Base-by-base conservation (phyloP, 2,888 invertebrate genomes). In the Lepetodrilus schrolli region DNA sequence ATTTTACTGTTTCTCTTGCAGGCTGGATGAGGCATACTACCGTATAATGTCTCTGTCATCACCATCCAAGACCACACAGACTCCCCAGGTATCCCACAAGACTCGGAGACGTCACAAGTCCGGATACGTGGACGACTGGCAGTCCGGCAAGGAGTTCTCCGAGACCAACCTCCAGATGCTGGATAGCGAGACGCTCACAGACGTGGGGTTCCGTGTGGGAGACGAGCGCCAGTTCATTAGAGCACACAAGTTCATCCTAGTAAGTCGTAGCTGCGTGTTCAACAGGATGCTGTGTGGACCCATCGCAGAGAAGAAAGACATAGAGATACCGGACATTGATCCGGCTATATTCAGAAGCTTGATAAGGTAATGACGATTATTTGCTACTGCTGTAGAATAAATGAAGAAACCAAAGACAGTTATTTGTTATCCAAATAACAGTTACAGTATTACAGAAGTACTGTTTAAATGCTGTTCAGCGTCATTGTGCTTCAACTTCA, bases 231-330 rank as follows among this genome's bases (percentile, higher is more conserved):
- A 58, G 58, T 30, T 34, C 26, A 69, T 78, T 20, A 65, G 73
- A 10, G 81, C 80, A 4, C 82, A 82, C 70, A 77, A 79, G 37
- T 80, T 80, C 58, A 74, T 83, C 30, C 77, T 83, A 3, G 74
- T 82, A 20, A 78, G 83, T 51, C 65, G 82, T 2, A 83, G 82
- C 49, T 77, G 81, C 30, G 82, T 82, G 10, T 83, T 83, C 71
- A 80, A 79, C 75, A 75, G 81, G 20, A 82, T 82, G 81, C 78
- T 82, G 49, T 74, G 76, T 50, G 79, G 82, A 3, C 78, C 76
- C 2, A 75, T 80, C 26, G 76, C 78, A 1, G 82, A 81, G 43
- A 75, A 69, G 48, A 69, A 47, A 48, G 69, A 47, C 23, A 34
- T 48, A 47, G 69, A 69, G 48, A 58, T 69, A 26, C 43, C 69